Evolutionary conservation across 2,797 vertebrate species (phyloP), one percentile per base, ranked within the genome.

Genomic region (Paedocypris micromegethes): DNA sequence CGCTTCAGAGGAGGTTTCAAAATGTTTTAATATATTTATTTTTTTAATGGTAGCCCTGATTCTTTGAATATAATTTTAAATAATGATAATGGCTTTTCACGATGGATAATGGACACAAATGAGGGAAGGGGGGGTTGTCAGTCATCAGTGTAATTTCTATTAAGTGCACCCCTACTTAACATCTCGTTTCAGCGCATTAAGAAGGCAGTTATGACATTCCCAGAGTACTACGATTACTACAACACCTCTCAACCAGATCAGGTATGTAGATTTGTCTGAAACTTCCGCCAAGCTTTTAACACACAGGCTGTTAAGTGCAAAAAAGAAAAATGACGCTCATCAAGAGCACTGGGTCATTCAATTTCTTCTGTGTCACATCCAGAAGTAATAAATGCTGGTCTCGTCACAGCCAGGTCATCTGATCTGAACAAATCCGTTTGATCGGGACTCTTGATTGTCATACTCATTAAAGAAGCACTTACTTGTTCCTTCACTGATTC

Each of bases 381-480:
- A 50, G n/a, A 8, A 37, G 56, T 66, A 48, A 66, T 72, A 70
- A 70, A 62, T 43, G 61, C 76, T 83, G 78, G 80, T 70, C 77
- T 66, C 60, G 80, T 86, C 83, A 82, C 82, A 83, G 72, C 58
- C 77, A 80, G 86, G 87, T 88, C 87, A 88, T 72, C 53, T 74
- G 76, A 83, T 88, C 86, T 87, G 86, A 86, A 58, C 56, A 59
- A 52, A 59, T 64, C 48, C 49, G 58, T 75, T 47, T 71, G 67
- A 72, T 81, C 66, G 64, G 66, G 64, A 38, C 9, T 23, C 38
- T 46, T 76, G 77, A 78, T 76, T 81, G 79, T 68, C 78, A 80
- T 74, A 68, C 60, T 75, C 63, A 78, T 79, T 81, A 79, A 72
- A 72, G 65, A 74, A 65, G 62, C 70, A 64, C 46, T 40, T 41